These are phyloP conservation scores for Patagioenas fasciata DNA, from an alignment of 2,113 vertebrate species.

Conservation along the genomic window DNA sequence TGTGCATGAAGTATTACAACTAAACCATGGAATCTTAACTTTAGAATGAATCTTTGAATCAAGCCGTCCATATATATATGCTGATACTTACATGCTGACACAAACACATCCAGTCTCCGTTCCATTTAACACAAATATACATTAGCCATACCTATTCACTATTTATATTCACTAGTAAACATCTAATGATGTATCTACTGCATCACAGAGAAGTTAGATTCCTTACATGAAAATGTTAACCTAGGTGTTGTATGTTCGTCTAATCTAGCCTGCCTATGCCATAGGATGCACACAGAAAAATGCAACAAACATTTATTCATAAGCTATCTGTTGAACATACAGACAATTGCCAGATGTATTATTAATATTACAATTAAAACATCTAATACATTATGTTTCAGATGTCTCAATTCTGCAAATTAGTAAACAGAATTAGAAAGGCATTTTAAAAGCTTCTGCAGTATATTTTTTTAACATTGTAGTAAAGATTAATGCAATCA, in stretches of 20 bases:
- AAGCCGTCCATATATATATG: neutral
- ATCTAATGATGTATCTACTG: neutral
- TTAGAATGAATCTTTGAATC: neutral
- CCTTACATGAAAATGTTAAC: neutral
- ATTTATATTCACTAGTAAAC: neutral
- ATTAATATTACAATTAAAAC: slow-evolving; percentile 2
- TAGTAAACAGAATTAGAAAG: neutral
- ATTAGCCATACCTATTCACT: neutral
- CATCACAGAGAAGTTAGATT: slow-evolving; percentile 17
- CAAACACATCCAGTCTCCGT: neutral
- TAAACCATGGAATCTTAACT: neutral
- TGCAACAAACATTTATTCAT: neutral
- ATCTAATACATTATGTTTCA: neutral
- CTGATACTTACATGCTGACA: neutral
- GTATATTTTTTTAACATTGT: neutral
- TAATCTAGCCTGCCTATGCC: slow-evolving; percentile 54
- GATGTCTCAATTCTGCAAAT: neutral
- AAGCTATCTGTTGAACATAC: neutral
- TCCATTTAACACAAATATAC: slow-evolving; percentile 24
- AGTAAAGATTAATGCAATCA: neutral
- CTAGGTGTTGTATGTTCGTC: slow-evolving; percentile 2
- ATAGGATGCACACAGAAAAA: neutral
- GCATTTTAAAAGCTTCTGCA: neutral
- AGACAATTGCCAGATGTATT: neutral
- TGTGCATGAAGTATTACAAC: neutral